A percentile compares a stretch with the other conserved stretches of the same genome.
Evolutionary conservation across 1,140 invertebrate species (phyloP).

Genomic region (Drosophila virilis): DNA sequence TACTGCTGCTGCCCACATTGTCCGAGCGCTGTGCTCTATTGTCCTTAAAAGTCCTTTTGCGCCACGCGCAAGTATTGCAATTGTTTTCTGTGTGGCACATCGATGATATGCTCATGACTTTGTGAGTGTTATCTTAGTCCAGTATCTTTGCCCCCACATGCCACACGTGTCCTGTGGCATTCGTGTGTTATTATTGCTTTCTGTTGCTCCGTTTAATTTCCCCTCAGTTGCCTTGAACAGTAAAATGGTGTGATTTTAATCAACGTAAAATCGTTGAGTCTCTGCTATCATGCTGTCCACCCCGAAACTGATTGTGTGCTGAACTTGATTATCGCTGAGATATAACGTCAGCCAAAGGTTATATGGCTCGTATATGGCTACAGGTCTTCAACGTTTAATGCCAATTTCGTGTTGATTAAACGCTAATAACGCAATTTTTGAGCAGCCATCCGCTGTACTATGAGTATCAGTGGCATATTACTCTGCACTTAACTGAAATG

Average conservation of each 20-base stretch:
- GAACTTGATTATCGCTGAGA: constrained; percentile 58
- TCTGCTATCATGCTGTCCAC: constrained; percentile 10
- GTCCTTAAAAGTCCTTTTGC: constrained; percentile 32
- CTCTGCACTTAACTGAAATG: background rate
- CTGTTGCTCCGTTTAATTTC: constrained; percentile 55
- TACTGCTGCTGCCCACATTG: constrained; percentile 11
- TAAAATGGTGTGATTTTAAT: constrained; percentile 69
- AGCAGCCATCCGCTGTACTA: background rate
- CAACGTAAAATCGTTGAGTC: constrained; percentile 67
- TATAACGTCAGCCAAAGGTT: background rate
- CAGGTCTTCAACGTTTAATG: constrained; percentile 23
- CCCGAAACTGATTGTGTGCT: constrained; percentile 14
- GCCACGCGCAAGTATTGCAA: constrained; percentile 53
- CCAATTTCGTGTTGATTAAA: constrained; percentile 40
- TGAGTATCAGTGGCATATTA: background rate
- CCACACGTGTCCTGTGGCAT: background rate
- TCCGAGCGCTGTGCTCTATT: constrained; percentile 21
- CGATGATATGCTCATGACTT: constrained; percentile 70
- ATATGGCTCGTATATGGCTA: background rate
- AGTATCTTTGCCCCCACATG: background rate
- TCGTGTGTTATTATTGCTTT: constrained; percentile 8
- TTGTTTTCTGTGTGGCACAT: constrained; percentile 65
- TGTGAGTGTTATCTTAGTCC: constrained; percentile 55
- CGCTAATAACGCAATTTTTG: constrained; percentile 23
- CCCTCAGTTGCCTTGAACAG: constrained; percentile 35